phyloP scores from a whole-genome alignment of 1,140 invertebrate species.

The Battus philenor region DNA sequence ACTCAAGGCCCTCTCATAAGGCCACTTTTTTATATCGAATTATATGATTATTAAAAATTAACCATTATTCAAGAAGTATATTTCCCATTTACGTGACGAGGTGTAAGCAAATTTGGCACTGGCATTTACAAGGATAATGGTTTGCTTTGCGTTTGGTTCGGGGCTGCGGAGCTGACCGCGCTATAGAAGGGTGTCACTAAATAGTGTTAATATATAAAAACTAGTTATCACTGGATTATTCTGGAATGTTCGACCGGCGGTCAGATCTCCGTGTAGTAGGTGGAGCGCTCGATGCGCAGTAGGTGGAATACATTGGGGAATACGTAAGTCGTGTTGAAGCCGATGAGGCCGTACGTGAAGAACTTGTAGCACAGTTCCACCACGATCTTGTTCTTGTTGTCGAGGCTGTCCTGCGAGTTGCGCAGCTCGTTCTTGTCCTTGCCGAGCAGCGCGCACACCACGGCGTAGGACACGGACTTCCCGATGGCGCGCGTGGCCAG shows the following conservation, averaged over 20 bases:
- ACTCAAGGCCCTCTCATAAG: too few species aligned
- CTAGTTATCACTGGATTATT: not conserved
- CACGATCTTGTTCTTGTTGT: constrained; percentile 82
- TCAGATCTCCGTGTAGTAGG: constrained; percentile 91
- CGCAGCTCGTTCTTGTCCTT: constrained; percentile 79
- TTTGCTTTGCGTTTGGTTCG: too few species aligned
- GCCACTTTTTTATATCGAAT: too few species aligned
- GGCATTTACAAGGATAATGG: too few species aligned
- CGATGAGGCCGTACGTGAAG: constrained; percentile 84
- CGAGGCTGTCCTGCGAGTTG: constrained; percentile 78
- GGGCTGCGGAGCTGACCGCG: too few species aligned
- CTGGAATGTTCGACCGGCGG: not conserved
- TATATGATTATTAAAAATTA: too few species aligned
- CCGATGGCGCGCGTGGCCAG: constrained; percentile 81
- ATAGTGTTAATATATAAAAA: too few species aligned
- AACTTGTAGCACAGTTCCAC: constrained; percentile 90
- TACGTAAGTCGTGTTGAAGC: constrained; percentile 85
- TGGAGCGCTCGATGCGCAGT: constrained; percentile 85
- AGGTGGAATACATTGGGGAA: constrained; percentile 86
- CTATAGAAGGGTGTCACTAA: too few species aligned
- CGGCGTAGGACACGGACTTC: constrained; percentile 82
- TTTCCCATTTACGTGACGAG: too few species aligned
- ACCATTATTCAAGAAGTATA: too few species aligned
- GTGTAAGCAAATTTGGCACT: too few species aligned
- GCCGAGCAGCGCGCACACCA: constrained; percentile 82